These are phyloP conservation scores for Scaptomyza pallida DNA, from an alignment of 1,140 invertebrate species.

Conservation along the genomic window DNA sequence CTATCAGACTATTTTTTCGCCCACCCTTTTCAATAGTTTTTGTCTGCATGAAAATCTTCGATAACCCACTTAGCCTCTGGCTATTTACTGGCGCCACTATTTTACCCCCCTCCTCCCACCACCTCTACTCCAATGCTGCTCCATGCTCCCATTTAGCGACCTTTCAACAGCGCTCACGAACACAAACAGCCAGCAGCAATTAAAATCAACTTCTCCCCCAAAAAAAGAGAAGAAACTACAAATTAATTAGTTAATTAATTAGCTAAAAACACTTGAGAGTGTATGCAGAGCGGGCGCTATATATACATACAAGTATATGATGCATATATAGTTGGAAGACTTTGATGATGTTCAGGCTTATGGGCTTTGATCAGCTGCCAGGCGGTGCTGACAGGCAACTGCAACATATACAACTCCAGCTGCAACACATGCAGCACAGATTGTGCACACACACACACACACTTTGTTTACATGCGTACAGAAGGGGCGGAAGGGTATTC, in stretches of 20 bases:
- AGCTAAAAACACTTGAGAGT: slow-evolving; percentile 75
- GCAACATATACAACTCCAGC: slow-evolving; percentile 19
- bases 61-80: slow-evolving; percentile 50
- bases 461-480: slow-evolving; percentile 73
- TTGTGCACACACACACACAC: slow-evolving; percentile 56
- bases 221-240: slow-evolving; percentile 79
- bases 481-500: too few species aligned
- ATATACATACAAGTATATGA: slow-evolving; percentile 4
- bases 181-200: slow-evolving; percentile 40
- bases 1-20: too few species aligned
- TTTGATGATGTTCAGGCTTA: slow-evolving; percentile 51
- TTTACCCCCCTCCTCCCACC: not conserved
- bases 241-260: slow-evolving; percentile 83
- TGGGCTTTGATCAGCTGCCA: slow-evolving; percentile 72
- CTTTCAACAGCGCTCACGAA: slow-evolving; percentile 44
- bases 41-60: slow-evolving; percentile 22
- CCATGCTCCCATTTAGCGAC: slow-evolving; percentile 17
- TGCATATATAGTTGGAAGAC: slow-evolving; percentile 59
- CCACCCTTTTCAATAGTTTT: slow-evolving; percentile 68
- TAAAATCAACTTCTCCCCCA: slow-evolving; percentile 76
- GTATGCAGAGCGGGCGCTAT: too few species aligned
- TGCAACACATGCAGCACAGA: slow-evolving; percentile 73
- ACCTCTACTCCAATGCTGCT: not conserved
- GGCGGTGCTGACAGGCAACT: slow-evolving; percentile 67
- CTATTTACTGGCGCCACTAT: slow-evolving; percentile 27